These are phyloP conservation scores for Nixonia krombeini DNA, from an alignment of 1,140 invertebrate species.

Conservation along the genomic window DNA sequence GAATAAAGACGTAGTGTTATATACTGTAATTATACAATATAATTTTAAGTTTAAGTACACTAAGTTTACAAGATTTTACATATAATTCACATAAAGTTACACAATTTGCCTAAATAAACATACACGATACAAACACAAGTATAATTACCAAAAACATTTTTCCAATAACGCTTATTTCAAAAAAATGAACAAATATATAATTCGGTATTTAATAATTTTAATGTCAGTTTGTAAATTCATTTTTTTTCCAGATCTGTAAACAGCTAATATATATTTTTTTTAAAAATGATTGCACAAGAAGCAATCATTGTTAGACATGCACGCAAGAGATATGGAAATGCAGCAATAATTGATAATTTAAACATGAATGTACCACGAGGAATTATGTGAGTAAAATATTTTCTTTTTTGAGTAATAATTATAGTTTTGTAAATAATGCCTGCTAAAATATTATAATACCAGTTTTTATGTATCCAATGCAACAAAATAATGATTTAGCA, in stretches of 20 bases:
- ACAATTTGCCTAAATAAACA: not conserved
- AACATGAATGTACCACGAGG: constrained; percentile 77
- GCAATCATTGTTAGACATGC: constrained; percentile 73
- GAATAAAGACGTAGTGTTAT: too few relatives aligned
- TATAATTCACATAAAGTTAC: too few relatives aligned
- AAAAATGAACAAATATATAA: not conserved
- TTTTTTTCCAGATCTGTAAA: not conserved
- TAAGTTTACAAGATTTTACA: too few relatives aligned
- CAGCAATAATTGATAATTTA: constrained; percentile 73
- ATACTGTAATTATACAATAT: too few relatives aligned
- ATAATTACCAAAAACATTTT: not conserved
- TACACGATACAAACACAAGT: too few relatives aligned
- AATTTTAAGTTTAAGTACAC: too few relatives aligned
- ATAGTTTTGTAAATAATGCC: too few relatives aligned
- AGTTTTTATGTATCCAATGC: not conserved
- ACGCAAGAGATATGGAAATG: constrained; percentile 74
- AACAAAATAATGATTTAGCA: not conserved
- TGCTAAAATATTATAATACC: not conserved
- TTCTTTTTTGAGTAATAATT: too few relatives aligned
- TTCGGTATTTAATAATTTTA: not conserved
- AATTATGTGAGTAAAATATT: constrained; percentile 74
- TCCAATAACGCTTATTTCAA: not conserved
- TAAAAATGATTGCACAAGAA: constrained; percentile 55
- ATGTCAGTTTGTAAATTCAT: not conserved
- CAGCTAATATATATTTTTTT: not conserved